These are phyloP conservation scores for Andinoacara biseriatus DNA, from an alignment of 2,113 vertebrate genomes.

Conservation along the genomic window DNA sequence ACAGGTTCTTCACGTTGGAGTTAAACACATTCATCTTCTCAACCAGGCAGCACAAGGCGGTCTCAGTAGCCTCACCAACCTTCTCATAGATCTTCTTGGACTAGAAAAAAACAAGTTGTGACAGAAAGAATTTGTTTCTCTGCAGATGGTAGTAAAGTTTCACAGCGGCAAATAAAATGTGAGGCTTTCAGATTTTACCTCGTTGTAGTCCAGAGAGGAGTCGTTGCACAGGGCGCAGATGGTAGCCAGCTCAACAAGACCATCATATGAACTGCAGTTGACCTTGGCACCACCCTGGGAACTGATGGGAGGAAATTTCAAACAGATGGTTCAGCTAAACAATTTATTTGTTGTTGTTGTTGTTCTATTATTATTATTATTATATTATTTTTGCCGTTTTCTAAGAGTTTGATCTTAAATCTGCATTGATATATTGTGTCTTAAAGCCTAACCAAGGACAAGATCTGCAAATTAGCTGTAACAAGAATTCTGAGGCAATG, in stretches of 20 bases:
- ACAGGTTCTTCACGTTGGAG: conserved; percentile 83
- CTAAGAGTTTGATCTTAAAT: too few relatives aligned
- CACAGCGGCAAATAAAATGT: background rate
- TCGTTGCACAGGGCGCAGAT: conserved; percentile 96
- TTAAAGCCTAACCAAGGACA: too few relatives aligned
- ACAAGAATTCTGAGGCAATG: too few relatives aligned
- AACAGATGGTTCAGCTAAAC: background rate
- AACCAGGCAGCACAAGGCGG: conserved; percentile 89
- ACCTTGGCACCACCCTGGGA: conserved; percentile 82
- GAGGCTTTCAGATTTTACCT: conserved; percentile 73
- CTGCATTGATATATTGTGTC: too few relatives aligned
- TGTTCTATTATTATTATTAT: too few relatives aligned
- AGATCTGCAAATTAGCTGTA: too few relatives aligned
- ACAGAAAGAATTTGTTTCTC: background rate
- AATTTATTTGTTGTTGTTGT: too few relatives aligned
- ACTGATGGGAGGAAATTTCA: conserved; percentile 62
- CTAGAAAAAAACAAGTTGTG: conserved; percentile 64
- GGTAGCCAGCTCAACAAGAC: conserved; percentile 90
- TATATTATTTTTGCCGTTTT: too few relatives aligned
- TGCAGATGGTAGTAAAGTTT: background rate
- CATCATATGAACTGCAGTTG: conserved; percentile 86
- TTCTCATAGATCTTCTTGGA: conserved; percentile 92
- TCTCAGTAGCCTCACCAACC: conserved; percentile 95
- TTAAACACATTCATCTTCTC: conserved; percentile 98
- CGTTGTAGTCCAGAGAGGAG: conserved; percentile 93